These are phyloP conservation scores for Acrobasis suavella DNA, from an alignment of 2,888 invertebrate genomes.

Conservation along the genomic window DNA sequence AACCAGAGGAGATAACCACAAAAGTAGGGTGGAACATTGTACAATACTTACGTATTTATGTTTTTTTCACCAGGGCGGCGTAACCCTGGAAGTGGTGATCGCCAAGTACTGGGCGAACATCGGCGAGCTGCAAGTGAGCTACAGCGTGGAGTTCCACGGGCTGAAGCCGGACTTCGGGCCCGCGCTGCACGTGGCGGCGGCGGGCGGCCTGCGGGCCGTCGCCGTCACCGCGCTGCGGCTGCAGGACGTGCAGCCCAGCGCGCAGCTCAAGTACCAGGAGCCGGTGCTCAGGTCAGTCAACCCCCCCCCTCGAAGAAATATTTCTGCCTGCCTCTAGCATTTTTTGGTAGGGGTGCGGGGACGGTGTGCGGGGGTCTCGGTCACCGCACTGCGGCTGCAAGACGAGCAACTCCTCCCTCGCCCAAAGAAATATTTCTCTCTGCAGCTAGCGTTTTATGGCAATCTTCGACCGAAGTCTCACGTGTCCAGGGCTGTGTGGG, in stretches of 20 bases:
- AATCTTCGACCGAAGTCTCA: too few species aligned
- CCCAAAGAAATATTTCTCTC: too few species aligned
- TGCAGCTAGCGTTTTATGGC: too few species aligned
- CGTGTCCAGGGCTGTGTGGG: constrained; percentile 58
- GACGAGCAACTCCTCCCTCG: too few species aligned
- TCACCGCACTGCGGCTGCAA: too few species aligned
- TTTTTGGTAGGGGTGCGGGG: too few species aligned
- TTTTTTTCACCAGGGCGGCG: constrained; percentile 80
- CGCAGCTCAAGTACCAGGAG: constrained; percentile 89
- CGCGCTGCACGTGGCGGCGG: constrained; percentile 87
- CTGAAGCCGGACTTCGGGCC: constrained; percentile 85
- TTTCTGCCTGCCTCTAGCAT: too few species aligned
- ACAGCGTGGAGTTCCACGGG: constrained; percentile 91
- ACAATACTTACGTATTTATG: too few species aligned
- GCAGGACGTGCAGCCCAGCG: constrained; percentile 90
- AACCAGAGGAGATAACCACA: too few species aligned
- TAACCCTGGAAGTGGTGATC: constrained; percentile 93
- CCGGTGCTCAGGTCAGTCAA: constrained; percentile 83
- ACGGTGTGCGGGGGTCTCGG: too few species aligned
- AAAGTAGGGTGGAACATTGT: too few species aligned
- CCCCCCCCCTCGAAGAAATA: too few species aligned
- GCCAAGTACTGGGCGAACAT: constrained; percentile 98
- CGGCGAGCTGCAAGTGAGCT: constrained; percentile 88
- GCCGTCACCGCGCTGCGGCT: constrained; percentile 86
- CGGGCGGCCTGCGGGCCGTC: constrained; percentile 88